A percentile compares a stretch with the other conserved stretches of the same genome.
These are phyloP conservation scores for Deilephila porcellus DNA, from an alignment of 2,888 invertebrate species.

Conservation along the genomic window DNA sequence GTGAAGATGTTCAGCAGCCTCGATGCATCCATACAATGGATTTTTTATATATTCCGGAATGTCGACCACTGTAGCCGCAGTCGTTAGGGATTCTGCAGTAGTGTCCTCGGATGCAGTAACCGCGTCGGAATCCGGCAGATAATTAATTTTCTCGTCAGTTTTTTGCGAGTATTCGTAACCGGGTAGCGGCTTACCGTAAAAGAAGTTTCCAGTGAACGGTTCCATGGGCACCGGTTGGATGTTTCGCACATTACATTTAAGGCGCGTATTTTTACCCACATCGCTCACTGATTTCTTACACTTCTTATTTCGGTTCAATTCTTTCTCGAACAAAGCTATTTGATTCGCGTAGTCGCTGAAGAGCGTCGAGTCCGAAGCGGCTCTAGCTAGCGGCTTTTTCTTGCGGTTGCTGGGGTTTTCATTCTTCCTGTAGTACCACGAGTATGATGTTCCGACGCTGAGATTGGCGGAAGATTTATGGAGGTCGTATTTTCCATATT, in stretches of 20 bases:
- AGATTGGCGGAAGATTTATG: constrained; percentile 77
- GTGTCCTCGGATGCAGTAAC: constrained; percentile 74
- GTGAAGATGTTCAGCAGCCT: constrained; percentile 56
- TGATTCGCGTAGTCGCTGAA: constrained; percentile 83
- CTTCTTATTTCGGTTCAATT: constrained; percentile 63
- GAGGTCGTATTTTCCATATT: constrained; percentile 83
- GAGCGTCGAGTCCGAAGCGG: constrained; percentile 79
- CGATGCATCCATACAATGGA: constrained; percentile 73
- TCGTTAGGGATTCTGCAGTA: constrained; percentile 68
- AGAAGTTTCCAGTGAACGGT: constrained; percentile 80
- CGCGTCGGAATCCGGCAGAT: constrained; percentile 77
- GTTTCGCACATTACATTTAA: constrained; percentile 67
- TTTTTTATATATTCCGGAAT: constrained; percentile 73
- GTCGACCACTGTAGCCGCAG: constrained; percentile 69
- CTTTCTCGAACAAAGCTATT: constrained; percentile 76
- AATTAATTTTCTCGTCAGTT: constrained; percentile 74
- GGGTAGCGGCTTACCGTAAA: constrained; percentile 75
- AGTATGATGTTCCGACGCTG: constrained; percentile 80
- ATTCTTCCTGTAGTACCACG: constrained; percentile 81
- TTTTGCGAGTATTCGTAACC: constrained; percentile 70
- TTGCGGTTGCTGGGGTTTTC: constrained; percentile 66
- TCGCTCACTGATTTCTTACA: constrained; percentile 76
- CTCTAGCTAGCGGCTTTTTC: constrained; percentile 67
- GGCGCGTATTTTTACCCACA: constrained; percentile 68
- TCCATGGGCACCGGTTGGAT: constrained; percentile 75